These are phyloP conservation scores for Dicyrtomina minuta DNA, from an alignment of 2,888 invertebrate genomes.

Conservation along the genomic window DNA sequence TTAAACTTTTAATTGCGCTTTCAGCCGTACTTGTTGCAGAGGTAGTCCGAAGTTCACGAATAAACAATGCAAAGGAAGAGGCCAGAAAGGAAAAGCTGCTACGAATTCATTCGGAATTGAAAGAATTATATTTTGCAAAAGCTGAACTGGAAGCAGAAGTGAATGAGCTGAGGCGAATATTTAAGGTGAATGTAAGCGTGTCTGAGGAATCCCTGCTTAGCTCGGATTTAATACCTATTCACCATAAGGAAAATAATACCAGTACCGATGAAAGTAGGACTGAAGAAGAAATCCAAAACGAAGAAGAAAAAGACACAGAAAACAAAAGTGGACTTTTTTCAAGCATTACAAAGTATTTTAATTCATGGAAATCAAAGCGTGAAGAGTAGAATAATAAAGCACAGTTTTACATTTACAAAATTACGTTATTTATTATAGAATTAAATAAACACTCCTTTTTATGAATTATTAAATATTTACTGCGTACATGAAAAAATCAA, in stretches of 20 bases:
- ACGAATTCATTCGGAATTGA: slow-evolving; percentile 67
- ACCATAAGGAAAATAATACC: too few relatives aligned
- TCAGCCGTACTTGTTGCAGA: slow-evolving; percentile 78
- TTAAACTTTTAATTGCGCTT: too few relatives aligned
- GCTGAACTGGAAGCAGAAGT: slow-evolving; percentile 78
- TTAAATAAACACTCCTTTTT: too few relatives aligned
- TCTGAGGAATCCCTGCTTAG: slow-evolving; percentile 37
- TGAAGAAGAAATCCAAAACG: slow-evolving; percentile 27
- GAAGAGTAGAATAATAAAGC: too few relatives aligned
- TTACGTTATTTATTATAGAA: too few relatives aligned
- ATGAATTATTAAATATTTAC: too few relatives aligned
- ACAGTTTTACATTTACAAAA: too few relatives aligned
- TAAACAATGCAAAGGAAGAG: slow-evolving; percentile 79
- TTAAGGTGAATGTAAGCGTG: slow-evolving; percentile 57
- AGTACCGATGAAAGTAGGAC: slow-evolving; percentile 8
- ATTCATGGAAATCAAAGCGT: too few relatives aligned
- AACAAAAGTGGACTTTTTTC: slow-evolving; percentile 23
- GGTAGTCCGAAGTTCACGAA: slow-evolving; percentile 71
- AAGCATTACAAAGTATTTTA: slow-evolving; percentile 36
- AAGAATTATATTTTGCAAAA: slow-evolving; percentile 70
- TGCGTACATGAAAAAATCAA: too few relatives aligned
- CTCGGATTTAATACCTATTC: slow-evolving; percentile 26
- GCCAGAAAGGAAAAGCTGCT: slow-evolving; percentile 67
- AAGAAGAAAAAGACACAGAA: too few relatives aligned
- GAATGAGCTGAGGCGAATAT: slow-evolving; percentile 68